Evolutionary conservation across 2,113 vertebrate genomes (phyloP).

Genomic region (Rousettus leschenaultii): DNA sequence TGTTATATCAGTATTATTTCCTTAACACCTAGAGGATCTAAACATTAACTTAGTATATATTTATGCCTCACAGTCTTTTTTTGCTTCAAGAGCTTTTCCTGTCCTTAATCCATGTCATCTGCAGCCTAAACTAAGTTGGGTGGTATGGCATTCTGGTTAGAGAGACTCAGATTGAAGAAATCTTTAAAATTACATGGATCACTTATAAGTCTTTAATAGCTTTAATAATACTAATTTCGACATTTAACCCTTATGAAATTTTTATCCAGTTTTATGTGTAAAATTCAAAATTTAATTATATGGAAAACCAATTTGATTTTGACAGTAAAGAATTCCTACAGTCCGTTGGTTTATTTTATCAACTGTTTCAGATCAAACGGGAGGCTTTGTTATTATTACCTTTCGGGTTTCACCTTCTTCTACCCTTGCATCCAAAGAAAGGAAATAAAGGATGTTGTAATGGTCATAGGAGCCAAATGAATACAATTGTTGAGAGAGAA

Average conservation of each 20-base stretch:
- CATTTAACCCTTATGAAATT: slow-evolving; percentile 1
- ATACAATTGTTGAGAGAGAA: slow-evolving; percentile 3
- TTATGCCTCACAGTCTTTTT: slow-evolving; percentile 33
- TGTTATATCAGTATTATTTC: slow-evolving; percentile 33
- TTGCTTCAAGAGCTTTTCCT: slow-evolving; percentile 39
- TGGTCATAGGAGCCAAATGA: slow-evolving; percentile 26
- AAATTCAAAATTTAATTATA: slow-evolving; percentile 39
- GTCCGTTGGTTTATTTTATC: slow-evolving; percentile 28
- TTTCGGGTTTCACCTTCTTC: slow-evolving; percentile 11
- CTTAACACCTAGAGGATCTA: neutral
- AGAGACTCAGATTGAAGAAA: neutral
- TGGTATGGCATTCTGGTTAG: neutral
- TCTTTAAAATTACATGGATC: neutral
- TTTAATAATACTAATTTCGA: slow-evolving; percentile 45
- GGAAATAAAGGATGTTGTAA: neutral
- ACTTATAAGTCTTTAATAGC: neutral
- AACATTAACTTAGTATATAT: neutral
- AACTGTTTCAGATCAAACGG: slow-evolving; percentile 3
- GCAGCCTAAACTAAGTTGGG: neutral
- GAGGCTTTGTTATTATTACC: slow-evolving; percentile 2
- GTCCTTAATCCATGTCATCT: neutral
- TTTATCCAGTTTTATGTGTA: slow-evolving; percentile 1
- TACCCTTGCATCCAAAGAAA: slow-evolving; percentile 10
- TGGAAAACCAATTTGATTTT: slow-evolving; percentile 49
- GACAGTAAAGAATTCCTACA: neutral